A percentile compares a stretch with the other conserved stretches of the same genome.
Conservation (phyloP, 1,140 invertebrate species). For the Apis mellifera region DNA sequence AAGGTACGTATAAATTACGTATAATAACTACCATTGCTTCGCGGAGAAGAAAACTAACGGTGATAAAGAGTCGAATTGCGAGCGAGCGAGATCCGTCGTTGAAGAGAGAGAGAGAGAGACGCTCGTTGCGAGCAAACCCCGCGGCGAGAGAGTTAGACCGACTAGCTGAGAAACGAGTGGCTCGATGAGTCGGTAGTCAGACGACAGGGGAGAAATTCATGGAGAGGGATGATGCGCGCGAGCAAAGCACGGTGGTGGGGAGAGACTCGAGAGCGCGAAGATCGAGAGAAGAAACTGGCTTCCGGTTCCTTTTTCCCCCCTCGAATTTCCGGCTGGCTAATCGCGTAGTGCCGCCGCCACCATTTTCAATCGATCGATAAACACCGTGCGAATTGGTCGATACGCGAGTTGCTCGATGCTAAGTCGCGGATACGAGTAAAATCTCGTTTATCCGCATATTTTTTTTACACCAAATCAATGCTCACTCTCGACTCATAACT, state of each 20-base stretch:
- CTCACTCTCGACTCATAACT: no score
- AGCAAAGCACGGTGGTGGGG: background rate
- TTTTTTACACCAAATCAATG: no score
- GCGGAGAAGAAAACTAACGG: background rate
- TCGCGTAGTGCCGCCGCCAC: no score
- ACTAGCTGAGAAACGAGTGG: background rate
- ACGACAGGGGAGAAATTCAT: background rate
- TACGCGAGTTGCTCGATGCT: no score
- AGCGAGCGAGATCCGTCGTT: background rate
- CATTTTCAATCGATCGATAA: no score
- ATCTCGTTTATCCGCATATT: no score
- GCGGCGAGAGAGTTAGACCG: background rate
- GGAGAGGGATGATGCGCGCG: slow-evolving; percentile 3
- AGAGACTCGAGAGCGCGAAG: background rate
- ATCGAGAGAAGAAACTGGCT: background rate
- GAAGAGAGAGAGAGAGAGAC: no score
- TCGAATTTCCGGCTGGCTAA: no score
- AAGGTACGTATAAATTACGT: background rate
- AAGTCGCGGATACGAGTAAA: no score
- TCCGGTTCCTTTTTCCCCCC: no score
- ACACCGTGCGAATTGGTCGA: no score
- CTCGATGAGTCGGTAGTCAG: background rate
- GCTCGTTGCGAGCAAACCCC: background rate
- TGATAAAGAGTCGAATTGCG: background rate
- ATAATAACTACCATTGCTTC: background rate